These are phyloP conservation scores for Scaptomyza graminum DNA, from an alignment of 1,140 invertebrate genomes.

Conservation along the genomic window DNA sequence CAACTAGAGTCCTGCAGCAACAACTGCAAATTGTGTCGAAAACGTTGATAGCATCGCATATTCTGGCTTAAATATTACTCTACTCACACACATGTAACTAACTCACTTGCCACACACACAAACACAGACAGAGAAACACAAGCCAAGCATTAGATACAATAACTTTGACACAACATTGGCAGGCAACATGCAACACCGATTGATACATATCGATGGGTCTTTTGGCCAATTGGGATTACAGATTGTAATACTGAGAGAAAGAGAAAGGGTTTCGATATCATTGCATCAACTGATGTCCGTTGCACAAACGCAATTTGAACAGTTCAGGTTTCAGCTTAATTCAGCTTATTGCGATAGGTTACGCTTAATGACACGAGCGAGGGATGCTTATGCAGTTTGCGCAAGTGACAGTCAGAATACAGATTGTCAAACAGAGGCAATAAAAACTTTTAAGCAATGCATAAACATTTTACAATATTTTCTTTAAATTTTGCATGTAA, in stretches of 20 bases:
- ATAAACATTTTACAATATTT: too few relatives aligned
- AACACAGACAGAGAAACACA: conserved; percentile 19
- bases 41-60: conserved; percentile 66
- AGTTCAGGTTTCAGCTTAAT: conserved; percentile 2
- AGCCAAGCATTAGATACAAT: conserved; percentile 62
- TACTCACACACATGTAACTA: conserved; percentile 14
- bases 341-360: neutral
- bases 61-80: conserved; percentile 48
- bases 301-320: neutral
- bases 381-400: neutral
- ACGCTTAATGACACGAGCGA: neutral
- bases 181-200: conserved; percentile 45
- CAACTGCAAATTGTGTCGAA: conserved; percentile 45
- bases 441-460: too few relatives aligned
- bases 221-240: conserved; percentile 14
- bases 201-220: conserved; percentile 61
- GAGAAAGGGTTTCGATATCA: neutral
- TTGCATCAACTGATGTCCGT: conserved; percentile 15
- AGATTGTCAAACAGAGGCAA: neutral
- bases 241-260: neutral
- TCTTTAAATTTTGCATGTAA: too few relatives aligned
- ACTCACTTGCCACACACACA: conserved; percentile 19
- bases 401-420: neutral
- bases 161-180: conserved; percentile 59
- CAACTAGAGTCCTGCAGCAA: conserved; percentile 1